Conservation (phyloP, 2,797 vertebrate genomes). For the Lepilemur ruficaudatus region DNA sequence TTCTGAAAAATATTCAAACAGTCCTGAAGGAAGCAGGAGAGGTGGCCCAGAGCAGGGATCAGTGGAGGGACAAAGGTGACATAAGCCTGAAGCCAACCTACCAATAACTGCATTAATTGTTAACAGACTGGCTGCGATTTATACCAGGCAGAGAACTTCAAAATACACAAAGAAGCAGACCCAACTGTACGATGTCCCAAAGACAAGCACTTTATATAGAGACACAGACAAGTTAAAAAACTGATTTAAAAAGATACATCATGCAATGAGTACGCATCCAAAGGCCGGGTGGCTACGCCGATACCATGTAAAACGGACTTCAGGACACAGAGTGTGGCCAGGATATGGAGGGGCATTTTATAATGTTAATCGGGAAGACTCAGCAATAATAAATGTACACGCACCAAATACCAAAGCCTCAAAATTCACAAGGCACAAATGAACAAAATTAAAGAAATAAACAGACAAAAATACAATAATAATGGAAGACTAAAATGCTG, state of each 20-base stretch:
- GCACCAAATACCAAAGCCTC: background rate
- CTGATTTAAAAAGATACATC: background rate
- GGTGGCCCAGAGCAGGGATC: background rate
- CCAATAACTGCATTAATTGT: background rate
- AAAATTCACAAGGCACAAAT: background rate
- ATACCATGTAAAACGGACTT: background rate
- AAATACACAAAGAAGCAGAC: background rate
- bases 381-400: background rate
- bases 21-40: accelerated
- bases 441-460: background rate
- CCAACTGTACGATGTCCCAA: background rate
- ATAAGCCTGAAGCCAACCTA: background rate
- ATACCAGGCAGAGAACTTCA: background rate
- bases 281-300: background rate
- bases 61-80: background rate
- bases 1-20: background rate
- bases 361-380: background rate
- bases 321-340: background rate
- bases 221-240: background rate
- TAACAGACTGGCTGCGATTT: background rate
- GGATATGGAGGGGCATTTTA: background rate
- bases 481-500: background rate
- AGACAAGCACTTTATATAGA: background rate
- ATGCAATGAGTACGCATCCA: too few species aligned
- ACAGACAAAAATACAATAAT: too few species aligned